Conservation (phyloP, 2,113 vertebrate species). For the Ptyas mucosa region DNA sequence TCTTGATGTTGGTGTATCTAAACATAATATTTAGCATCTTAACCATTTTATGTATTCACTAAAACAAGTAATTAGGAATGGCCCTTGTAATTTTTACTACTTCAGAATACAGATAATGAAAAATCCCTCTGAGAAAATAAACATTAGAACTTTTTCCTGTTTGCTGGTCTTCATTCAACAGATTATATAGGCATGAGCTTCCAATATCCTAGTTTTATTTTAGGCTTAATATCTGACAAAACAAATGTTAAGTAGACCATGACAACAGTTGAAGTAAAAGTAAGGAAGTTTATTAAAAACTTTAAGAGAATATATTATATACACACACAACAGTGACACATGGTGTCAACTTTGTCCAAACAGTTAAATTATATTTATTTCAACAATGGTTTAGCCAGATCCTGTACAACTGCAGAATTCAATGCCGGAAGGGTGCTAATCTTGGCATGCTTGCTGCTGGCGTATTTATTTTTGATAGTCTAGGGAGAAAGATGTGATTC, state of each 20-base stretch:
- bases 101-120: background rate
- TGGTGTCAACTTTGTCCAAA: conserved; percentile 26
- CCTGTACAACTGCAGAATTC: conserved; percentile 66
- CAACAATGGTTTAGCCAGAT: conserved; percentile 66
- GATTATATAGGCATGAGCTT: background rate
- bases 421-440: conserved; percentile 75
- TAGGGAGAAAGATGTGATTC: conserved; percentile 35
- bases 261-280: conserved; percentile 27
- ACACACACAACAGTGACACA: conserved; percentile 14
- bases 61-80: background rate
- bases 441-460: conserved; percentile 66
- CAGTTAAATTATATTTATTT: conserved; percentile 12
- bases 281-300: conserved; percentile 21
- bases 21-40: background rate
- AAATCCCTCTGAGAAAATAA: background rate
- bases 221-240: background rate
- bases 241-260: background rate
- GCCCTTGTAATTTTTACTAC: background rate
- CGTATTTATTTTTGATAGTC: conserved; percentile 83
- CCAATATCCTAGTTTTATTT: background rate
- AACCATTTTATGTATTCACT: background rate
- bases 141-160: background rate
- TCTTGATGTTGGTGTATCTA: background rate
- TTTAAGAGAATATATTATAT: conserved; percentile 39
- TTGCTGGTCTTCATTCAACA: background rate